Evolutionary conservation across 2,888 invertebrate genomes (phyloP).

Genomic region (Erebia epiphron): DNA sequence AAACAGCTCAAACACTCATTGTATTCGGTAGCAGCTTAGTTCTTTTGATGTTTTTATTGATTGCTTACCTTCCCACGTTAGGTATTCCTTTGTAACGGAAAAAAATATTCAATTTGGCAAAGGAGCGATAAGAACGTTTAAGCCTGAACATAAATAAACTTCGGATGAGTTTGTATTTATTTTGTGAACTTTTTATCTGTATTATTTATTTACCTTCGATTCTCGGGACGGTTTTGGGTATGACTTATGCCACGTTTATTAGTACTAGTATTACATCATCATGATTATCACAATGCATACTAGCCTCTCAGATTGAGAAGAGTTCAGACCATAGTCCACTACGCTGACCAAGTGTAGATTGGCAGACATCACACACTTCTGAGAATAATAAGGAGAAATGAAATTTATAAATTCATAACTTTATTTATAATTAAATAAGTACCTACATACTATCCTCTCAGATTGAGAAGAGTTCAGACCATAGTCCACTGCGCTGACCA

Average conservation of each 20-base stretch:
- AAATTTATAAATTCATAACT: too few species aligned
- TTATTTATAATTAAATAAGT: too few species aligned
- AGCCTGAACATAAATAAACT: conserved; percentile 28
- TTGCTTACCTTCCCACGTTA: conserved; percentile 35
- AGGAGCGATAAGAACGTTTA: conserved; percentile 30
- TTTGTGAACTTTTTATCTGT: not conserved
- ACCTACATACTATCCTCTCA: too few species aligned
- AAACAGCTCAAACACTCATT: conserved; percentile 23
- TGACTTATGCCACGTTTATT: not conserved
- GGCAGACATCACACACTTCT: too few species aligned
- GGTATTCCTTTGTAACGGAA: conserved; percentile 36
- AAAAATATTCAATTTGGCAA: conserved; percentile 36
- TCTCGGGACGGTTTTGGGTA: not conserved
- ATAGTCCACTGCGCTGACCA: too few species aligned
- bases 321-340: too few species aligned
- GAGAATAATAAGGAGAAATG: too few species aligned
- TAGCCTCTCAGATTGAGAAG: too few species aligned
- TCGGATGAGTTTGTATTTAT: conserved; percentile 22
- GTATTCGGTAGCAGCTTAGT: conserved; percentile 30
- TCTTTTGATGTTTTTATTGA: conserved; percentile 37
- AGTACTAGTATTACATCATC: too few species aligned
- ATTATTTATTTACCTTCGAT: conserved; percentile 16
- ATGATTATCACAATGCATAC: too few species aligned
- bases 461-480: too few species aligned
- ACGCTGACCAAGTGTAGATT: too few species aligned